A percentile compares a stretch with the other conserved stretches of the same genome.
These are phyloP conservation scores for Melitaea cinxia DNA, from an alignment of 1,140 invertebrate species.

Conservation along the genomic window DNA sequence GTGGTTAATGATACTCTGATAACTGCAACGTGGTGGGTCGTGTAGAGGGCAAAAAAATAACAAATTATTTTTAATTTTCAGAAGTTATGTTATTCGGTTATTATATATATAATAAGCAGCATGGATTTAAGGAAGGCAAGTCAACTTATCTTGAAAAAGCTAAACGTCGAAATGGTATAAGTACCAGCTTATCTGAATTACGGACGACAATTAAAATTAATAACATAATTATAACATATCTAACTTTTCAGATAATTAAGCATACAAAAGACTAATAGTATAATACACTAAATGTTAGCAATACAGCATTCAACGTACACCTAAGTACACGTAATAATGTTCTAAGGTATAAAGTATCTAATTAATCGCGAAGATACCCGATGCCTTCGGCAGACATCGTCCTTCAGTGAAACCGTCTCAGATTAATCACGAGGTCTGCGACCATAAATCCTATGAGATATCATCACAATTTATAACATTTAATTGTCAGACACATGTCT, in stretches of 20 bases:
- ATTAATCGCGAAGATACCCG: conserved; percentile 1
- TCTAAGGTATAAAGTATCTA: conserved; percentile 7
- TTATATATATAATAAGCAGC: too few species aligned
- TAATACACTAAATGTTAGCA: background rate
- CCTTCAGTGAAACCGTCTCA: background rate
- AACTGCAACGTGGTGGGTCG: conserved; percentile 24
- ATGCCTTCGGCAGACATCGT: conserved; percentile 2
- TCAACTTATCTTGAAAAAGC: too few species aligned
- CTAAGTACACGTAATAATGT: background rate
- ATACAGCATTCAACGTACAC: background rate
- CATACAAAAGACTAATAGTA: too few species aligned
- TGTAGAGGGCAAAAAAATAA: background rate
- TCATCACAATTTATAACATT: conserved; percentile 6
- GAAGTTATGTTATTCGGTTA: too few species aligned
- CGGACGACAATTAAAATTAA: too few species aligned
- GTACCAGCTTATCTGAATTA: too few species aligned
- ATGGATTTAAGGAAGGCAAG: too few species aligned
- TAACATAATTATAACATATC: too few species aligned
- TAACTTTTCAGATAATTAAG: too few species aligned
- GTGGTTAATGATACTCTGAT: conserved; percentile 19
- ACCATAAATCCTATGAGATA: conserved; percentile 5
- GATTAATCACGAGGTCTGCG: background rate
- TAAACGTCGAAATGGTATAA: too few species aligned
- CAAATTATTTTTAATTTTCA: too few species aligned
- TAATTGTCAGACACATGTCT: background rate